Evolutionary conservation across 2,888 invertebrate genomes (phyloP), one percentile per base, ranked within the genome.

Genomic region (Gymnoscelis rufifasciata): DNA sequence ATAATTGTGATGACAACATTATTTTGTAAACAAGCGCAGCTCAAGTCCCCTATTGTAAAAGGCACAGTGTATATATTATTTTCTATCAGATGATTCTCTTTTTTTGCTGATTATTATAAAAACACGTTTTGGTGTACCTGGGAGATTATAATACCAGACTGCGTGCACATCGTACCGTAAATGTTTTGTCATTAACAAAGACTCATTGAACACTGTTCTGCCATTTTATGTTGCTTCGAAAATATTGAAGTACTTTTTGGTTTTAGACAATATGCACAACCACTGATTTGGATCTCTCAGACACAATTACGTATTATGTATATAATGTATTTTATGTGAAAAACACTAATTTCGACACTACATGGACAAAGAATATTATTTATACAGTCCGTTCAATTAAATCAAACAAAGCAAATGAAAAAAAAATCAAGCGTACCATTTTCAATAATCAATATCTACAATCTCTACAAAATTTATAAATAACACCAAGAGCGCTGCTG

Each of bases 401-500:
- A 3, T 26, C 10, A 19, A 23, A 10, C 35, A 41, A 27, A 39
- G 44, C 44, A 43, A 41, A 44, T n/a, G 44, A 19, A 41, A 44
- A 49, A 38, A 38, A 41, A 41, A 38, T 23, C 31, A 44, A 49
- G 44, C 44, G 33, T 38, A 37, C 30, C 40, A 41, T 44, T 14
- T 27, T 43, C 27, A 38, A 15, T 36, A 11, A 33, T 13, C 7
- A 28, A 33, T 13, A 8, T 36, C 43, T 44, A 49, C 40, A 23
- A 15, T 31, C 11, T 40, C 48, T 49, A 44, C 36, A 37, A 37
- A 33, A 40, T 15, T n/a, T n/a, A n/a, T n/a, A n/a, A 28, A 43
- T 43, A 44, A 49, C 44, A 49, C 40, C 49, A 44, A 49, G 49
- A 43, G 43, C 47, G 23, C 27, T 37, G 39, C 43, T 43, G 43